Base-by-base conservation (phyloP, 2,797 vertebrate genomes). In the Pipistrellus pygmaeus region DNA sequence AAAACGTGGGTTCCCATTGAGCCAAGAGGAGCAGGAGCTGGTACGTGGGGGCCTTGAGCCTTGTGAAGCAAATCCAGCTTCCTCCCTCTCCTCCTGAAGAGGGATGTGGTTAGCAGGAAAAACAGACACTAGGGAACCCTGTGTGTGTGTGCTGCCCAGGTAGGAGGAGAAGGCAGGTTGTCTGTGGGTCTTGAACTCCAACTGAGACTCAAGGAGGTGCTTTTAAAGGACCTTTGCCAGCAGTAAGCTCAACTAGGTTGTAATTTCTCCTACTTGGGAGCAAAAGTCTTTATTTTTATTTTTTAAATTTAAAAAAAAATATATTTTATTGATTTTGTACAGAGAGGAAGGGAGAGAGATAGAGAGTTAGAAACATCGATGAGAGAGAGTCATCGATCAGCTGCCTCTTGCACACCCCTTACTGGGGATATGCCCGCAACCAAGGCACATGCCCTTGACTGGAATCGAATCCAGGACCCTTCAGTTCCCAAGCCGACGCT, bases 71-170 rank as follows among this genome's bases (percentile, higher is more conserved):
- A 46, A 21, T 4, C 13, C 41, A 57, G 46, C 20, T 18, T 51
- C 35, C 3, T 57, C 53, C 18, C 55, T 10, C 8, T 83, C 32
- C 11, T 48, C 4, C 53, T 12, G 69, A 1, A 38, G 0, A 0
- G 27, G 46, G 20, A 2, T 8, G 27, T 9, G 73, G 44, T 21
- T 4, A 14, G 71, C n/a, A 41, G 71, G 64, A 46, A 46, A 73
- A 48, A 71, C 20, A 55, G 44, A 75, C 6, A n/a, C 6, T 5
- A 0, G 64, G 78, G n/a, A 30, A 32, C 14, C 15, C 1, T 11
- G 38, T n/a, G 14, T 35, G 35, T 35, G 78, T 3, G 9, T 25
- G 30, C 15, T 0, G 0, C 11, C 14, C 0, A 12, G 27, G 51
- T 0, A 13, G 5, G 18, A 44, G 27, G 5, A 44, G 25, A 55